phyloP scores from a whole-genome alignment of 2,113 vertebrate species.

The Mionectes macconnelli region DNA sequence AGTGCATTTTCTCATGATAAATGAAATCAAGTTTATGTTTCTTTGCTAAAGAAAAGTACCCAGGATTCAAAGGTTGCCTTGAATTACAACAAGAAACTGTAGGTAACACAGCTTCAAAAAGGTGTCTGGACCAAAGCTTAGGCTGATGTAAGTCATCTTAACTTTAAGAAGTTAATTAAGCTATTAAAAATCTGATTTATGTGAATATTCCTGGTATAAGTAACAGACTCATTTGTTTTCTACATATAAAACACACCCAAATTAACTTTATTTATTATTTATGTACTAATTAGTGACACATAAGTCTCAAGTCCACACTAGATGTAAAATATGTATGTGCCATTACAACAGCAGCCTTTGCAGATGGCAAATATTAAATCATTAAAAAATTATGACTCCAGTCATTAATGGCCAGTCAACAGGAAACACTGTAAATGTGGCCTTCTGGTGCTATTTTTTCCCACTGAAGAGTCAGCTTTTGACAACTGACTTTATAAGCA shows the following conservation, averaged over 20 bases:
- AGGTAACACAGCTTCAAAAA: background rate
- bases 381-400: background rate
- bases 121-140: background rate
- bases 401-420: background rate
- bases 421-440: background rate
- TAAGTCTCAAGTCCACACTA: background rate
- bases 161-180: conserved; percentile 9
- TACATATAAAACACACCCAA: background rate
- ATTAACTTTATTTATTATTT: background rate
- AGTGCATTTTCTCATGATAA: background rate
- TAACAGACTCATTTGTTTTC: background rate
- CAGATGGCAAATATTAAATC: background rate
- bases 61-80: background rate
- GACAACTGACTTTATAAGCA: background rate
- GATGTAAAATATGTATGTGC: background rate
- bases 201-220: background rate
- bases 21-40: background rate
- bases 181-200: background rate
- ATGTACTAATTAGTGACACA: background rate
- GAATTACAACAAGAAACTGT: background rate
- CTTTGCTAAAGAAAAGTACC: background rate
- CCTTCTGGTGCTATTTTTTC: background rate
- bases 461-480: background rate
- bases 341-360: background rate
- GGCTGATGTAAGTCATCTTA: background rate